Percentiles rank a stretch among this genome's conserved stretches.
Conservation (phyloP, 2,888 invertebrate genomes). For the Synanthedon formicaeformis region DNA sequence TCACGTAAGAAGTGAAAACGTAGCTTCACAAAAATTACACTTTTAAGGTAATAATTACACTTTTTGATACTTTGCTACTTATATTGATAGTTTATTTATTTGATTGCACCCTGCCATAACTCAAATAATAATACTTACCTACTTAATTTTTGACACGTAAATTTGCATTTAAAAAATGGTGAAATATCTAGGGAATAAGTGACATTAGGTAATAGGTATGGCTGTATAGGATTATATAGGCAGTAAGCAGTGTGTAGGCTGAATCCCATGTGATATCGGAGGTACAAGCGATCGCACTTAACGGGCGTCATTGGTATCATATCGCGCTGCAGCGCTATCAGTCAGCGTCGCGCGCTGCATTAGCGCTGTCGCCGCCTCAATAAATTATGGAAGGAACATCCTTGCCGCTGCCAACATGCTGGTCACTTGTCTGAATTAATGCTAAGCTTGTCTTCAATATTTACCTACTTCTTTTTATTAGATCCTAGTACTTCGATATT, state of each 20-base stretch:
- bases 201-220: conserved; percentile 23
- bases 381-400: conserved; percentile 56
- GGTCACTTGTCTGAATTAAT: conserved; percentile 38
- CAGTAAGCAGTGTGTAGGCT: conserved; percentile 22
- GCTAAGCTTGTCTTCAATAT: conserved; percentile 11
- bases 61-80: no score
- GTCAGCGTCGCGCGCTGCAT: conserved; percentile 63
- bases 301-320: conserved; percentile 54
- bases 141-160: conserved; percentile 11
- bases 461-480: no score
- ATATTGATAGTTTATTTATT: no score
- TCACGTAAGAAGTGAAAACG: no score
- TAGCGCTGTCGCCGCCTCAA: conserved; percentile 57
- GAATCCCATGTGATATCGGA: conserved; percentile 48
- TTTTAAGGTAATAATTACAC: no score
- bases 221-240: conserved; percentile 14
- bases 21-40: no score
- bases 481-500: no score
- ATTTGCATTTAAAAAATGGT: conserved; percentile 29
- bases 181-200: conserved; percentile 13
- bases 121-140: no score
- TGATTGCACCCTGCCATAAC: no score
- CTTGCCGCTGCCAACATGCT: conserved; percentile 35
- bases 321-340: conserved; percentile 61
- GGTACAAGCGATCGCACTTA: conserved; percentile 68